Conservation (phyloP, 2,888 invertebrate species). For the Cerastis rubricosa region DNA sequence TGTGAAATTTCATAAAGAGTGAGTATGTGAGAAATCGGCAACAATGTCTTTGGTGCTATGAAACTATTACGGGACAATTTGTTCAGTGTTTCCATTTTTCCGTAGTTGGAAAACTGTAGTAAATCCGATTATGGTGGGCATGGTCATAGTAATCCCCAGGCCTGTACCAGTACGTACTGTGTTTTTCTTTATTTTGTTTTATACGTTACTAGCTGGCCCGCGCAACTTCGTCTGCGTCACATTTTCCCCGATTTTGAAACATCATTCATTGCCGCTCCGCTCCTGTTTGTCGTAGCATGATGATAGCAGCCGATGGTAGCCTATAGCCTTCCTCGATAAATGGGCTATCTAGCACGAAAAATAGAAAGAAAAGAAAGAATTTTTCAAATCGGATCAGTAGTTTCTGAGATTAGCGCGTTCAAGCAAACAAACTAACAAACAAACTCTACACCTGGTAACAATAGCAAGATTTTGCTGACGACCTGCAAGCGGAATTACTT, state of each 20-base stretch:
- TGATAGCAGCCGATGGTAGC: too few species aligned
- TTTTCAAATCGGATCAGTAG: too few species aligned
- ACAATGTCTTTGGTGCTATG: conserved; percentile 6
- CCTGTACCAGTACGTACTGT: background rate
- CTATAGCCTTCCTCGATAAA: too few species aligned
- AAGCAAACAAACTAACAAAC: too few species aligned
- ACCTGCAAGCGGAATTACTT: conserved; percentile 26
- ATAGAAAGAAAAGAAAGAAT: too few species aligned
- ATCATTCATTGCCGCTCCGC: too few species aligned
- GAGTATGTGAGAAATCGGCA: conserved; percentile 10
- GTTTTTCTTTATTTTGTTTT: background rate
- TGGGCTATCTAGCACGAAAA: too few species aligned
- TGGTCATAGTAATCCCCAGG: background rate
- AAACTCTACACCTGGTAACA: too few species aligned
- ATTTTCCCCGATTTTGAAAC: too few species aligned
- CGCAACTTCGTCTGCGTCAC: too few species aligned
- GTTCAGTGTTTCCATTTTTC: background rate
- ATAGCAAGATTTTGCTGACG: conserved; percentile 1
- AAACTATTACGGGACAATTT: conserved; percentile 6
- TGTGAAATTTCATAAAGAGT: conserved; percentile 6
- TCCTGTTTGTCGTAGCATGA: too few species aligned
- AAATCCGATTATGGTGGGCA: background rate
- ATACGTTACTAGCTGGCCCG: background rate
- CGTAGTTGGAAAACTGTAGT: background rate
- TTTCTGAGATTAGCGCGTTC: too few species aligned